Base-by-base conservation (phyloP, 2,113 vertebrate genomes). In the Albula goreensis region DNA sequence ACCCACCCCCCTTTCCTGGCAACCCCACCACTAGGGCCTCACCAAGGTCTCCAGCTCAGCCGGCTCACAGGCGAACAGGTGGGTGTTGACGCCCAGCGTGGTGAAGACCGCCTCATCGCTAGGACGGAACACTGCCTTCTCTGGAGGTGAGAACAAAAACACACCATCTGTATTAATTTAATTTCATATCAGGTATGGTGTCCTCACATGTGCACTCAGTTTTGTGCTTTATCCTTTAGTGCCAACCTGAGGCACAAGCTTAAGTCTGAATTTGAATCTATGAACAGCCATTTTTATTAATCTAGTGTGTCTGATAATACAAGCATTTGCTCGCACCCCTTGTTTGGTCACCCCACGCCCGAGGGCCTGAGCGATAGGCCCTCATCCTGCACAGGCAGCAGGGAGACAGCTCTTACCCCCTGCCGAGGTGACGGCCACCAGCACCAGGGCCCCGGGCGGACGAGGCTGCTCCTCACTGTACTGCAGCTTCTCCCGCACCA, bases 101-200 rank as follows among this genome's bases (percentile, higher is more conserved):
- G 98, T 99, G 94, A 99, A 99, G 74, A 99, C 98, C 0, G 97
- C 98, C 91, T 99, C 98, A 70, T 99, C 98, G 0, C 96, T 97
- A 2, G 97, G 97, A 83, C 98, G 97, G 52, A 99, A 97, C 89
- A 97, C 96, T 0, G 96, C 97, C 89, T 98, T 99, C 89, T 99
- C 98, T 99, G 93, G n/a, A 51, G 19, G 56, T 15, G 11, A 4
- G 7, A 15, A 80, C 52, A 88, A 15, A 87, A 63, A 85, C 82
- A 60, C 80, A 86, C 80, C 31, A 41, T 41, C 31, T 41, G 31
- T 41, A 41, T 41, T 41, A 41, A 41, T 41, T 41, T 41, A 41
- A 41, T 41, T 0, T 41, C 31, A 41, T 41, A 41, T 41, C 31
- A 41, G 31, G 31, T 41, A 41, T 41, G 31, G 31, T 41, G 31